Conservation (phyloP, 2,113 vertebrate genomes). For the Ptilonorhynchus violaceus region DNA sequence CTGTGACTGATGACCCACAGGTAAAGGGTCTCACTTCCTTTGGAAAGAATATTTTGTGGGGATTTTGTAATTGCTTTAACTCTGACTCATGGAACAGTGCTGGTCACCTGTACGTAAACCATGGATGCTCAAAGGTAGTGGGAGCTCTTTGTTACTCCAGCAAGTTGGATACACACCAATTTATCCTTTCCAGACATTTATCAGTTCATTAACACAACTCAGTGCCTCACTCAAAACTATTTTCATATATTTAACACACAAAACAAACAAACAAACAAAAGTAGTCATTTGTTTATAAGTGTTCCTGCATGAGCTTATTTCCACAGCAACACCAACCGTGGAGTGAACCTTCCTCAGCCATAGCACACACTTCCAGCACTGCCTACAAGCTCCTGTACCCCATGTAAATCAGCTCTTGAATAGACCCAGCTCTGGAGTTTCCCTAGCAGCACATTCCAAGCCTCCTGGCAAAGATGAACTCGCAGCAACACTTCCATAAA, state of each 20-base stretch:
- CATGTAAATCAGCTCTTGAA: neutral
- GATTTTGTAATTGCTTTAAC: neutral
- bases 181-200: neutral
- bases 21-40: neutral
- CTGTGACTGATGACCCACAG: neutral
- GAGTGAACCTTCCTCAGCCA: neutral
- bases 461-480: neutral
- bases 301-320: neutral
- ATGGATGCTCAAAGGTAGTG: accelerated
- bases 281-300: neutral
- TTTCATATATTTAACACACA: neutral
- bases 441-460: neutral
- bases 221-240: neutral
- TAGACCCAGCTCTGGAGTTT: neutral
- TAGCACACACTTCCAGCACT: neutral
- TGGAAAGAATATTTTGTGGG: neutral
- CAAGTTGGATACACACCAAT: neutral
- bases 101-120: neutral
- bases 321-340: neutral
- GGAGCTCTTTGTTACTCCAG: neutral
- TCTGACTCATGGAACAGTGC: neutral
- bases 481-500: neutral
- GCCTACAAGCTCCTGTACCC: neutral
- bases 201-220: neutral
- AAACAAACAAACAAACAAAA: neutral